Conservation (phyloP, 2,113 vertebrate species). For the Sardina pilchardus region DNA sequence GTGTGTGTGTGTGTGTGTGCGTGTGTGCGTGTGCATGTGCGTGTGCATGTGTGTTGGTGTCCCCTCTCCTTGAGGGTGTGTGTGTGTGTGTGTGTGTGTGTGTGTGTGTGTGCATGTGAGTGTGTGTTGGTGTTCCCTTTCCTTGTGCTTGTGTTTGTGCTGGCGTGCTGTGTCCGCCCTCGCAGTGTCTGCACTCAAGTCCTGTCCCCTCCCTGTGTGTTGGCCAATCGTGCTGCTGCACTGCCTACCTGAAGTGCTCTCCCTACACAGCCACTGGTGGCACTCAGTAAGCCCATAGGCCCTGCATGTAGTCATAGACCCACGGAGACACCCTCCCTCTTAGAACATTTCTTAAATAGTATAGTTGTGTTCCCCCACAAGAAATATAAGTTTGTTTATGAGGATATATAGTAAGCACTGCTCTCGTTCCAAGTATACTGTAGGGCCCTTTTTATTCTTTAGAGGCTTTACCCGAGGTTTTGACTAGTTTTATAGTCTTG, state of each 20-base stretch:
- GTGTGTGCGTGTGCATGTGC: background rate
- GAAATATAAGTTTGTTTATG: background rate
- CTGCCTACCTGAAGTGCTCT: too few species aligned
- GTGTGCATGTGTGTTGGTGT: constrained; percentile 43
- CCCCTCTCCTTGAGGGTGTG: too few species aligned
- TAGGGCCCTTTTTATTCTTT: background rate
- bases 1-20: background rate
- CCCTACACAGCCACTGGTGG: background rate
- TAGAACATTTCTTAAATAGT: background rate
- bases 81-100: constrained; percentile 22
- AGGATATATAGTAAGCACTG: background rate
- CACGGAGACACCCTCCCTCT: background rate
- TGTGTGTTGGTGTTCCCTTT: constrained; percentile 16
- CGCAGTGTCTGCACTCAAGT: too few species aligned
- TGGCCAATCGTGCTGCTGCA: background rate
- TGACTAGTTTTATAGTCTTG: background rate
- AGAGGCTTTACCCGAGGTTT: background rate
- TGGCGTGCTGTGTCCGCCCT: background rate
- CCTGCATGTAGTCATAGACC: background rate
- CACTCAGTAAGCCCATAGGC: background rate
- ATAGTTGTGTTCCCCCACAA: background rate
- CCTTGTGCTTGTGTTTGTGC: background rate
- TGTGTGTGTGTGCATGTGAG: background rate
- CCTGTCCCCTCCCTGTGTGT: background rate
- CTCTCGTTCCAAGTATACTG: background rate